Percentiles rank a stretch among this genome's conserved stretches.
Evolutionary conservation across 2,113 vertebrate species (phyloP).

Genomic region (Ammodramus savannarum): DNA sequence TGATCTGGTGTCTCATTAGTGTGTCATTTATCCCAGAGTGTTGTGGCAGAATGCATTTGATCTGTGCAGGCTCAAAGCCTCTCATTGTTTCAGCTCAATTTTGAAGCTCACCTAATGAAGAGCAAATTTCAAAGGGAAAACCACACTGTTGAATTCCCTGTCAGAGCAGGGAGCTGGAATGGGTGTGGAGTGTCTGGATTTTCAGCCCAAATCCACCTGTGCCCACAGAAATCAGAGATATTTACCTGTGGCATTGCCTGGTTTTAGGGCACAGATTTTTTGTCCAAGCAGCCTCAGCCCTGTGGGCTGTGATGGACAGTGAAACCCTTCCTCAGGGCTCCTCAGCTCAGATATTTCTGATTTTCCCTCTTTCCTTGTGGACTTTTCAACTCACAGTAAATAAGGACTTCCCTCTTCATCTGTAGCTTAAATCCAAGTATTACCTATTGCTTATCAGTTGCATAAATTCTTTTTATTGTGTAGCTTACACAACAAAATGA

Average conservation of each 20-base stretch:
- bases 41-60: neutral
- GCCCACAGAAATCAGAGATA: neutral
- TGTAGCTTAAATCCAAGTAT: neutral
- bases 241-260: neutral
- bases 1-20: neutral
- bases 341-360: neutral
- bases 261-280: neutral
- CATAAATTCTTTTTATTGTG: neutral
- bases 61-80: neutral
- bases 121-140: constrained; percentile 3
- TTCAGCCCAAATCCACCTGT: neutral
- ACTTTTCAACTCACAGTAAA: neutral
- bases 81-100: constrained; percentile 1
- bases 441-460: neutral
- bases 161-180: neutral
- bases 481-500: neutral
- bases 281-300: neutral
- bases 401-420: neutral
- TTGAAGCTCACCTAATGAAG: constrained; percentile 1
- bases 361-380: neutral
- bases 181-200: neutral
- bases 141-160: neutral
- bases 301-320: neutral
- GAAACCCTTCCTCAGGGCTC: neutral
- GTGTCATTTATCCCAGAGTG: neutral